Percentiles rank a stretch among this genome's conserved stretches.
Conservation (phyloP, 2,113 vertebrate genomes). For the Paratilapia polleni region DNA sequence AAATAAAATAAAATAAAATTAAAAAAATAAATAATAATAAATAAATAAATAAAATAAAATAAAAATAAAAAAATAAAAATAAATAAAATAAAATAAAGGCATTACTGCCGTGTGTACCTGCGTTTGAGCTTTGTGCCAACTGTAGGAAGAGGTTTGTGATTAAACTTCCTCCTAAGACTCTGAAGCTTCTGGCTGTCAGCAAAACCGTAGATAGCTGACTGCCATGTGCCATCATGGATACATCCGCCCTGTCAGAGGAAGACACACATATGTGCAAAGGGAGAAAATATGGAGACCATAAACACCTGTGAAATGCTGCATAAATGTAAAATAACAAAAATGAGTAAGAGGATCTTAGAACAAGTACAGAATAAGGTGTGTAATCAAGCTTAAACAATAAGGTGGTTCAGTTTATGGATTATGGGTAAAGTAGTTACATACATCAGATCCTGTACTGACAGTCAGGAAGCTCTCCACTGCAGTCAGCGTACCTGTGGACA, state of each 20-base stretch:
- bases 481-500: conserved; percentile 86
- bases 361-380: neutral
- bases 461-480: conserved; percentile 93
- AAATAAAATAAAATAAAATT: too few relatives aligned
- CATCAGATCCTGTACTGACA: conserved; percentile 86
- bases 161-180: conserved; percentile 84
- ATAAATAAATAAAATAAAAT: neutral
- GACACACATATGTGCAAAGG: neutral
- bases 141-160: conserved; percentile 84
- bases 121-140: conserved; percentile 86
- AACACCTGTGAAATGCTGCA: neutral
- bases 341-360: neutral
- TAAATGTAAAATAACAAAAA: neutral
- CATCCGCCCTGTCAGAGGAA: conserved; percentile 79
- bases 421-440: conserved; percentile 65
- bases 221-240: conserved; percentile 92
- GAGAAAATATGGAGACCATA: neutral
- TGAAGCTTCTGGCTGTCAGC: conserved; percentile 81
- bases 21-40: neutral
- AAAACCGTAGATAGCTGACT: conserved; percentile 88
- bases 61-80: too few relatives aligned
- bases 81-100: neutral
- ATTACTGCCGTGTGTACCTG: conserved; percentile 76
- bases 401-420: neutral
- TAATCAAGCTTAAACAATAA: neutral